Evolutionary conservation across 1,140 invertebrate species (phyloP).

Genomic region (Zeugodacus cucurbitae): DNA sequence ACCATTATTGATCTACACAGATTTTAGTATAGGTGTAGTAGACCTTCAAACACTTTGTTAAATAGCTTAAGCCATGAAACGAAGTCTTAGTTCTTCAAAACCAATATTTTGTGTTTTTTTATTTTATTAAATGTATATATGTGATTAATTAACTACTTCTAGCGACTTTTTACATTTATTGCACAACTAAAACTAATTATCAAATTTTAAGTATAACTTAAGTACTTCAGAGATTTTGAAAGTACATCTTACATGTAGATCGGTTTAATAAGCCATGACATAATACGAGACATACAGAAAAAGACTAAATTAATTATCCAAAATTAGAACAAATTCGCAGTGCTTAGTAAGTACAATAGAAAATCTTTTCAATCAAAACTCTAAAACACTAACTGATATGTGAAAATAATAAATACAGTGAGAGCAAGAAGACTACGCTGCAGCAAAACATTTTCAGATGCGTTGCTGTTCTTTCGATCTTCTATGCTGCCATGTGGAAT

Average conservation of each 20-base stretch:
- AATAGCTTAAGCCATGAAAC: too few species aligned
- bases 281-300: not conserved
- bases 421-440: not conserved
- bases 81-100: too few species aligned
- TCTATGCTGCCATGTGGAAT: slow-evolving; percentile 45
- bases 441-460: not conserved
- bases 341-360: not conserved
- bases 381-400: not conserved
- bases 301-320: not conserved
- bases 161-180: slow-evolving; percentile 9
- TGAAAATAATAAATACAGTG: not conserved
- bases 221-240: not conserved
- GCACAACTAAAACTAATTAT: not conserved
- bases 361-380: not conserved
- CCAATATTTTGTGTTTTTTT: not conserved
- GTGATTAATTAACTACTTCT: not conserved
- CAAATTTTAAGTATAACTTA: not conserved
- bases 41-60: too few species aligned
- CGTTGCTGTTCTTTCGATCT: slow-evolving; percentile 43
- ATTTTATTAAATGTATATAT: slow-evolving; percentile 12
- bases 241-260: not conserved
- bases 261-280: not conserved
- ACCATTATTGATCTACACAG: too few species aligned
- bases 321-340: not conserved
- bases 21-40: too few species aligned